phyloP scores from a whole-genome alignment of 92 coral and sea anemone genomes.

The Galaxea fascicularis region DNA sequence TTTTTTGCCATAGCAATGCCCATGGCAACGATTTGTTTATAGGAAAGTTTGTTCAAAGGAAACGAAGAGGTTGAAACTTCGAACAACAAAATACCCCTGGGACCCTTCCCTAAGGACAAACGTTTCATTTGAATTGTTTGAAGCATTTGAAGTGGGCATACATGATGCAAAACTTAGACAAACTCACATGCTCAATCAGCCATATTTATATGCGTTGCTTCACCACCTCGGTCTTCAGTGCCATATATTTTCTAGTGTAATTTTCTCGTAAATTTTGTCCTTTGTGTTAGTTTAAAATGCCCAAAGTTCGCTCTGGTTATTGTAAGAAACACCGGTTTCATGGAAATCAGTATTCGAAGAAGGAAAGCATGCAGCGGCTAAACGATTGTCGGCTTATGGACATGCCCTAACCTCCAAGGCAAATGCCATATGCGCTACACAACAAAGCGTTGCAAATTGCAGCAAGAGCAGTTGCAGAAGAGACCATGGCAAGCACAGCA shows the following conservation, averaged over 20 bases:
- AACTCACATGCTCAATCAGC: neutral
- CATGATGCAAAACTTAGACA: neutral
- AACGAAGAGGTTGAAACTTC: neutral
- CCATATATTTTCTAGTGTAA: no score
- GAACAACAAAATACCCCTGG: neutral
- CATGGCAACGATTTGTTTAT: neutral
- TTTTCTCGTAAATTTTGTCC: neutral
- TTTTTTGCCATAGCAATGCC: neutral
- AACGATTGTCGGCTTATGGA: no score
- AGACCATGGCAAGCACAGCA: conserved; percentile 59
- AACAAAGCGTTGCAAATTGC: conserved; percentile 48
- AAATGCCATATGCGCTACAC: conserved; percentile 8
- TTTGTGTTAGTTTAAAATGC: neutral
- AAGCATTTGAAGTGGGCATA: conserved; percentile 5
- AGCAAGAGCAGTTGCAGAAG: conserved; percentile 17
- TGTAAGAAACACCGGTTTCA: neutral
- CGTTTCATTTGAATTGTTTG: neutral
- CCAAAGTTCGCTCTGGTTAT: neutral
- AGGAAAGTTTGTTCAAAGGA: neutral
- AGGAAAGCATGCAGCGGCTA: conserved; percentile 10
- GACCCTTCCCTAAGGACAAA: neutral
- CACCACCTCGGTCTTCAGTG: neutral
- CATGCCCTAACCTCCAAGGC: no score
- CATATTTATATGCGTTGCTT: no score
- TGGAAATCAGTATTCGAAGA: neutral